Evolutionary conservation across 2,113 vertebrate genomes (phyloP), one percentile per base, ranked within the genome.

Genomic region (Aptenodytes patagonicus): DNA sequence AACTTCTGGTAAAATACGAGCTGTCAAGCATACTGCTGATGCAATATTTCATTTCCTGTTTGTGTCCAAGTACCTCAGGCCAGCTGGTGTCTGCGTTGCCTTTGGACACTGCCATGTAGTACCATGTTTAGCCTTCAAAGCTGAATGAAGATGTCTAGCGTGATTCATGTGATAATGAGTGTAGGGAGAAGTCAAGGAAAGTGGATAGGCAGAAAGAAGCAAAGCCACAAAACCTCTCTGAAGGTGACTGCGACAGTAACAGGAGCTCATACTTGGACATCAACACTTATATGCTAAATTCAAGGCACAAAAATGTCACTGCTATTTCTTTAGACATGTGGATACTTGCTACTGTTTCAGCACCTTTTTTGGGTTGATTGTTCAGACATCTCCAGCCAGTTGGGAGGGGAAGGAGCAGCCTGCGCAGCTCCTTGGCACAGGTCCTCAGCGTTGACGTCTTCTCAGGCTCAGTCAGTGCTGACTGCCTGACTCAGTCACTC

Each of bases 371-470:
- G 46, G 40, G 40, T 58, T 77, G 62, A 55, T 83, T 68, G 47
- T 76, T 93, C 36, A 78, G 77, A 78, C 31, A 10, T 60, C 60
- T 89, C 25, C 60, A 77, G 68, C 9, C 55, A 44, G 55, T 10
- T 62, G 58, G 80, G 71, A 90, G 38, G 47, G 47, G 89, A 95
- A 72, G 87, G 89, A 76, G 88, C 79, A 90, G 83, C 32, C 38
- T 42, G 55, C 0, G 0, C 40, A 87, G 75, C 34, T n/a, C 21
- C 51, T 57, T n/a, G 42, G n/a, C 3, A 0, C 34, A 36, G 47
- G 57, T 80, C 38, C 44, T 94, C 62, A 46, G 82, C 8, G 0
- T 7, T 44, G 73, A 22, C 0, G 0, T 17, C 17, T 55, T 84
- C 46, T 34, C 46, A 42, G 8, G 66, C 32, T 68, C 79, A 7